Conservation (phyloP, 2,888 invertebrate genomes). For the Drosophila mimetica region DNA sequence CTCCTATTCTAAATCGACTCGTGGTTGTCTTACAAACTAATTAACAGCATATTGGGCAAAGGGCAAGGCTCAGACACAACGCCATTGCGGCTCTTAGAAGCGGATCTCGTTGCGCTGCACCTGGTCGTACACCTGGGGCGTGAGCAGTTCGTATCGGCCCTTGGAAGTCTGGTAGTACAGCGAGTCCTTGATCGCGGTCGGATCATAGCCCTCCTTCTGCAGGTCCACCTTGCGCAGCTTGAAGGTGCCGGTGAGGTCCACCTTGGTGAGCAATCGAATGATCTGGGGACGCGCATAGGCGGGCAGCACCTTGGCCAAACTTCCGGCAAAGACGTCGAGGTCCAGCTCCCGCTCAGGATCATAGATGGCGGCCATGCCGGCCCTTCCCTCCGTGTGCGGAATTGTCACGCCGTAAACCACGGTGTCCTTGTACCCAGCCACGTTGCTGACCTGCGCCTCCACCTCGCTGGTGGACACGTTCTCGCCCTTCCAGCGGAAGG, state of each 20-base stretch:
- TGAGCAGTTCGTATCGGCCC: constrained; percentile 89
- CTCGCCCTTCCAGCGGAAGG: constrained; percentile 98
- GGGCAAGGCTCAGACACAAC: constrained; percentile 29
- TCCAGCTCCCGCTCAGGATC: constrained; percentile 89
- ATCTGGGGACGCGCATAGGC: constrained; percentile 95
- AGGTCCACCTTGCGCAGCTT: constrained; percentile 97
- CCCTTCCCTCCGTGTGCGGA: constrained; percentile 92
- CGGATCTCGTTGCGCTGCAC: constrained; percentile 90
- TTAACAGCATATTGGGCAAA: constrained; percentile 70
- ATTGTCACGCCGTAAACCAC: constrained; percentile 97
- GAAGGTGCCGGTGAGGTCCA: constrained; percentile 98
- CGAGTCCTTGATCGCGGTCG: constrained; percentile 88
- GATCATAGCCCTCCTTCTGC: constrained; percentile 95
- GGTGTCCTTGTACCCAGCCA: constrained; percentile 92
- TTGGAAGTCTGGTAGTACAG: constrained; percentile 91
- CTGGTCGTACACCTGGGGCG: constrained; percentile 89
- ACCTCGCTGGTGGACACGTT: constrained; percentile 99
- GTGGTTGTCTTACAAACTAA: constrained; percentile 66
- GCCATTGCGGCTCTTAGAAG: constrained; percentile 85
- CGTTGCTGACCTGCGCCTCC: constrained; percentile 94
- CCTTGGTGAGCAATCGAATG: constrained; percentile 90
- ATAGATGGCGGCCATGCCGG: constrained; percentile 96
- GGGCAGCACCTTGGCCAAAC: constrained; percentile 90
- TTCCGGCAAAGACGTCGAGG: constrained; percentile 86
- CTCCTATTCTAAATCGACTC: constrained; percentile 29